These are phyloP conservation scores for Cydia splendana DNA, from an alignment of 1,140 invertebrate species.

Conservation along the genomic window DNA sequence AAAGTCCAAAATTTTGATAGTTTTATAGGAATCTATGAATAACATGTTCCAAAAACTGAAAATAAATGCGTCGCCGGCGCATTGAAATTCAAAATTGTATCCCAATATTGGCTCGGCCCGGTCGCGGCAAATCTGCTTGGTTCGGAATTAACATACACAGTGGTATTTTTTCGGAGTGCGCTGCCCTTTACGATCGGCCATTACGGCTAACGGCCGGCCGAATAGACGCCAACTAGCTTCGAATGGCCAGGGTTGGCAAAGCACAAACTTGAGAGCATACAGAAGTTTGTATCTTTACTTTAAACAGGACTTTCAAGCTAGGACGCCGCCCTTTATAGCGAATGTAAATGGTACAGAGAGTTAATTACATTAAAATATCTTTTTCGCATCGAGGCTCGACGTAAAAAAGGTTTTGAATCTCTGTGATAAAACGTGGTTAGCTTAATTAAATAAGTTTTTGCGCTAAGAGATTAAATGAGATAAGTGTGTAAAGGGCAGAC, in stretches of 20 bases:
- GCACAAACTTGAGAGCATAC: neutral
- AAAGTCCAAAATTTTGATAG: too few relatives aligned
- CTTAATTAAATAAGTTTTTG: too few relatives aligned
- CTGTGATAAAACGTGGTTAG: too few relatives aligned
- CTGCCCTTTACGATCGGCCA: constrained; percentile 50
- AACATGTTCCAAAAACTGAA: neutral
- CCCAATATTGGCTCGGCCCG: neutral
- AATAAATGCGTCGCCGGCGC: neutral
- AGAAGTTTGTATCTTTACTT: too few relatives aligned
- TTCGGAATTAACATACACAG: constrained; percentile 60
- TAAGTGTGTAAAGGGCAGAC: too few relatives aligned
- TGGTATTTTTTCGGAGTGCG: constrained; percentile 48
- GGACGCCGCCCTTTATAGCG: too few relatives aligned
- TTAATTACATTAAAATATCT: too few relatives aligned
- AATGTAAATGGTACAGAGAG: too few relatives aligned
- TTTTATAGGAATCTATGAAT: neutral
- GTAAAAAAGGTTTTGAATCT: too few relatives aligned
- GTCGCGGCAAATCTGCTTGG: constrained; percentile 42
- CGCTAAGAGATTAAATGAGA: too few relatives aligned
- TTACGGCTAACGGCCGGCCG: constrained; percentile 55
- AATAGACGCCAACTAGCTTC: constrained; percentile 47
- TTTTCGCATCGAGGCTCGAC: too few relatives aligned
- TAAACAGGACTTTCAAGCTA: too few relatives aligned
- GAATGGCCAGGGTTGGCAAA: constrained; percentile 1
- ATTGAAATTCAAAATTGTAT: constrained; percentile 14